phyloP scores from a whole-genome alignment of 1,140 invertebrate species.

The Drosophila takahashii region DNA sequence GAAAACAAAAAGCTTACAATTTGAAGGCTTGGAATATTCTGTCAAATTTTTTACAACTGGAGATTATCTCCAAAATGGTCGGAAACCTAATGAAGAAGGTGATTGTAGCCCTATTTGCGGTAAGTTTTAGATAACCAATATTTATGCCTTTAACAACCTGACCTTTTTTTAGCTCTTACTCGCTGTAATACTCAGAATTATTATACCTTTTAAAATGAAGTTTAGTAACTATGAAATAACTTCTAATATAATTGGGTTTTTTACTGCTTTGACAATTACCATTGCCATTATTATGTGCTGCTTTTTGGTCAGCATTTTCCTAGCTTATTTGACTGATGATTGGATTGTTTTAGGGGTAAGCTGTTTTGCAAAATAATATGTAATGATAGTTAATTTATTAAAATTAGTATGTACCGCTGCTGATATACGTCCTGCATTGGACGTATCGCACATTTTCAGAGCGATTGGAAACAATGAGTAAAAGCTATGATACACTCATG shows the following conservation, averaged over 20 bases:
- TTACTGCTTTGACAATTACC: neutral
- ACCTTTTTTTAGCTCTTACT: constrained; percentile 16
- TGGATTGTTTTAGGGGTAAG: constrained; percentile 43
- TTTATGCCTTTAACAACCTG: too few relatives aligned
- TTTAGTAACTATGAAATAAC: neutral
- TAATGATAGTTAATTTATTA: neutral
- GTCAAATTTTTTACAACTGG: neutral
- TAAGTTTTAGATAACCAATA: constrained; percentile 23
- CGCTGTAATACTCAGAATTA: constrained; percentile 33
- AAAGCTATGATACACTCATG: neutral
- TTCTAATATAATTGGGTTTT: neutral
- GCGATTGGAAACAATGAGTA: neutral
- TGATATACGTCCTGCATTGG: neutral
- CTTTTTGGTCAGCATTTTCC: constrained; percentile 17
- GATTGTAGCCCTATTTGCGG: constrained; percentile 5
- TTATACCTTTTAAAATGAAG: neutral
- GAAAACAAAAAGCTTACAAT: neutral
- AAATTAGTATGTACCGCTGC: constrained; percentile 38
- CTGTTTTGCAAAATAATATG: neutral
- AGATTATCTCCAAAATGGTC: neutral
- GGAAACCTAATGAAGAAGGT: neutral
- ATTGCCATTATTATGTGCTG: constrained; percentile 17
- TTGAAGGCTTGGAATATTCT: constrained; percentile 6
- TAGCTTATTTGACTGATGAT: constrained; percentile 15
- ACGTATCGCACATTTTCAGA: neutral